Conservation (phyloP, 2,113 vertebrate genomes). For the Ahaetulla prasina region DNA sequence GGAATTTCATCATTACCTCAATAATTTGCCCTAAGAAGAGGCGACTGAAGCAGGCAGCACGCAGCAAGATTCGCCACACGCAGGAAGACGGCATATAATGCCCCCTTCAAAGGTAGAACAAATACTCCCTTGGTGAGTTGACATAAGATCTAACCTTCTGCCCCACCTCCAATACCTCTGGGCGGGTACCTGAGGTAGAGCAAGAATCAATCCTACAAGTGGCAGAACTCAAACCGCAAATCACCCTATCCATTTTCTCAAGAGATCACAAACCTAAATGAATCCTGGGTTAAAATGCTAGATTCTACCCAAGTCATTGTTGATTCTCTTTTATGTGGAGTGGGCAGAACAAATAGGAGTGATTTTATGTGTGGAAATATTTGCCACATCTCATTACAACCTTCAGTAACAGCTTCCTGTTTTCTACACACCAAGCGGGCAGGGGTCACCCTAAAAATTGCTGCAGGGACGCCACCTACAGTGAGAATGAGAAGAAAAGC, state of each 20-base stretch:
- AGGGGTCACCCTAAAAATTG: not conserved
- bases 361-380: not conserved
- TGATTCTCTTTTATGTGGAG: not conserved
- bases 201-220: not conserved
- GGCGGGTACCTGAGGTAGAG: not conserved
- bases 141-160: not conserved
- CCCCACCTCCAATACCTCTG: not conserved
- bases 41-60: not conserved
- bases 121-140: not conserved
- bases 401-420: not conserved
- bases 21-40: not conserved
- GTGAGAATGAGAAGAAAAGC: not conserved
- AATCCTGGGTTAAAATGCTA: not conserved
- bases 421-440: not conserved
- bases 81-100: not conserved
- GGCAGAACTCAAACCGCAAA: not conserved
- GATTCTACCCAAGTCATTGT: not conserved
- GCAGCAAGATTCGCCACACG: not conserved
- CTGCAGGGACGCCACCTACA: not conserved
- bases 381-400: not conserved
- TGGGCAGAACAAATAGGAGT: not conserved
- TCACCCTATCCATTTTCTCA: not conserved
- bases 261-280: not conserved
- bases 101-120: not conserved
- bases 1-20: not conserved